These are phyloP conservation scores for Mandrillus leucophaeus DNA, from an alignment of 2,113 vertebrate genomes.

Conservation along the genomic window DNA sequence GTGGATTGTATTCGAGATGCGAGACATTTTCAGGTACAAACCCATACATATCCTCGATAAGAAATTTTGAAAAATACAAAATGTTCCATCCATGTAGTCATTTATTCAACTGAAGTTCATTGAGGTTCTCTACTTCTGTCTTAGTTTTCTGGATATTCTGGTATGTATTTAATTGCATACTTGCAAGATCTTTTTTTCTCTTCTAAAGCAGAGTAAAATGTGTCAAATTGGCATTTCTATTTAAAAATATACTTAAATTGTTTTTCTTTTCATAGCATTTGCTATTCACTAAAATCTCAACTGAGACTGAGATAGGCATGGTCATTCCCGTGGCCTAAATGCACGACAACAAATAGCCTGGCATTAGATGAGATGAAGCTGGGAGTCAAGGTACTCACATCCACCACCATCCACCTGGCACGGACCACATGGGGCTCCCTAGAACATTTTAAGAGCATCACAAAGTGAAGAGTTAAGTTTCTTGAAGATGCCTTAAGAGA, in stretches of 20 bases:
- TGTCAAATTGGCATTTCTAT: background rate
- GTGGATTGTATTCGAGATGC: background rate
- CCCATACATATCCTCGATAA: background rate
- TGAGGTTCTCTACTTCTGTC: background rate
- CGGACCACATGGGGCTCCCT: rapidly evolving
- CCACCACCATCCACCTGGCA: background rate
- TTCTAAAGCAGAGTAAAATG: background rate
- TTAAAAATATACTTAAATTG: constrained; percentile 49
- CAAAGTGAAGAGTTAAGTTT: background rate
- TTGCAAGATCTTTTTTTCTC: background rate
- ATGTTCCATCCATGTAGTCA: background rate
- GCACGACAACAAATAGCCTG: background rate
- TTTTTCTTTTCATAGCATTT: constrained; percentile 41
- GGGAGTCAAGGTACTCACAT: rapidly evolving
- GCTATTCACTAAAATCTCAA: background rate
- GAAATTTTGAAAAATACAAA: background rate
- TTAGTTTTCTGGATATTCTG: background rate
- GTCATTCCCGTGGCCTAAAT: background rate
- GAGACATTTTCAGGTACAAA: background rate
- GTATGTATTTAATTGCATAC: background rate
- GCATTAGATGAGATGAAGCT: background rate
- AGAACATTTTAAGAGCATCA: background rate
- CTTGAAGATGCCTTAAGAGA: background rate
- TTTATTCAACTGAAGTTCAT: background rate
- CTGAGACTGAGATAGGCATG: background rate